A percentile compares a stretch with the other conserved stretches of the same genome.
These are phyloP conservation scores for Acleris literana DNA, from an alignment of 2,888 invertebrate species.

Conservation along the genomic window DNA sequence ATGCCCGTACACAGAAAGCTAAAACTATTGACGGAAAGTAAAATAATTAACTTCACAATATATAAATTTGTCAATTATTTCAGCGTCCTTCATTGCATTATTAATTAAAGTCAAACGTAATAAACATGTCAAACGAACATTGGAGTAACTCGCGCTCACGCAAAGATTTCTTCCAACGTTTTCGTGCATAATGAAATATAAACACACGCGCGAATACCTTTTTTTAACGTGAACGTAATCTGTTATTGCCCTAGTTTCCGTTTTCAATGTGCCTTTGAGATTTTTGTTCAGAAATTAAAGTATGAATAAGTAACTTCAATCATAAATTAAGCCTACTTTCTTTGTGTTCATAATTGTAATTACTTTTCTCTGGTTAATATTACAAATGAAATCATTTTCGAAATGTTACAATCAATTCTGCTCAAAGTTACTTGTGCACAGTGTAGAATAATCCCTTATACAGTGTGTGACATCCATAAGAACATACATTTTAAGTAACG, in stretches of 20 bases:
- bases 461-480: too few relatives aligned
- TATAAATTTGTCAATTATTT: too few relatives aligned
- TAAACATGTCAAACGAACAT: conserved; percentile 3
- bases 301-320: conserved; percentile 9
- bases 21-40: too few relatives aligned
- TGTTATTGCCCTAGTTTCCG: conserved; percentile 13
- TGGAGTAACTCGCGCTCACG: neutral
- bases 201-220: conserved; percentile 4
- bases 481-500: too few relatives aligned
- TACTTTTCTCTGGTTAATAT: too few relatives aligned
- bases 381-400: too few relatives aligned
- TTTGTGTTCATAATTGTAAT: neutral
- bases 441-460: too few relatives aligned
- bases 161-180: neutral
- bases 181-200: conserved; percentile 9
- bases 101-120: neutral
- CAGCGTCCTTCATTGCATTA: neutral
- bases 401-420: too few relatives aligned
- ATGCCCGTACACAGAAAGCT: too few relatives aligned
- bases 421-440: too few relatives aligned
- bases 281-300: conserved; percentile 5
- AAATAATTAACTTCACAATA: too few relatives aligned
- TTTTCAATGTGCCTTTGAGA: conserved; percentile 3
- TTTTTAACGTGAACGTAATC: conserved; percentile 14
- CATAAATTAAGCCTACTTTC: conserved; percentile 1